Evolutionary conservation across 2,797 vertebrate genomes (phyloP).

Genomic region (Epinephelus awoara): DNA sequence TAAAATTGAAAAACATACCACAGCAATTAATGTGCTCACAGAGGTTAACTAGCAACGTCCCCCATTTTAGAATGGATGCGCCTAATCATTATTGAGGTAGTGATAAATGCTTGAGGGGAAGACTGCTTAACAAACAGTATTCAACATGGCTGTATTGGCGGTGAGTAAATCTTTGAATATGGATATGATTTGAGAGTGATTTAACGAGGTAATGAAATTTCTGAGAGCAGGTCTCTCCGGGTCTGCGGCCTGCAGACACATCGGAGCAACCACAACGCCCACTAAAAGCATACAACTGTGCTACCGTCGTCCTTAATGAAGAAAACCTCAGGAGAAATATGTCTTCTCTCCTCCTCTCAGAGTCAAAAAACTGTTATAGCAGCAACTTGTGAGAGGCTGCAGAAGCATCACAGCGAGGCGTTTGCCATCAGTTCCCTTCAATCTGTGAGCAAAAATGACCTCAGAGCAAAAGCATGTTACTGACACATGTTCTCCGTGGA

Average conservation of each 20-base stretch:
- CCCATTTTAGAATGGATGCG: constrained; percentile 63
- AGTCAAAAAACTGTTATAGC: constrained; percentile 65
- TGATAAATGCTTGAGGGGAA: constrained; percentile 66
- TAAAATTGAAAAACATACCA: constrained; percentile 62
- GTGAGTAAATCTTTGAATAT: constrained; percentile 75
- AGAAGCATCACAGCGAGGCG: constrained; percentile 58
- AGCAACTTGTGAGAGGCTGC: constrained; percentile 66
- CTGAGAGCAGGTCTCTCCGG: constrained; percentile 66
- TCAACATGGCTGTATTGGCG: constrained; percentile 53
- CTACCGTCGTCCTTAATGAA: constrained; percentile 74
- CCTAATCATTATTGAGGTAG: constrained; percentile 72
- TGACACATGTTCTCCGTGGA: constrained; percentile 63
- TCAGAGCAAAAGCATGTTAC: constrained; percentile 62
- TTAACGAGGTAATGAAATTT: constrained; percentile 80
- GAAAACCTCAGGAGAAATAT: constrained; percentile 74
- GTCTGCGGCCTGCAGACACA: constrained; percentile 70
- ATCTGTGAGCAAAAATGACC: constrained; percentile 70
- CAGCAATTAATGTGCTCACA: constrained; percentile 65
- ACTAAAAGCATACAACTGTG: constrained; percentile 57
- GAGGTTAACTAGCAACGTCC: constrained; percentile 71
- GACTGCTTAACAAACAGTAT: constrained; percentile 60
- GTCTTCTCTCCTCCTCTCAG: constrained; percentile 47
- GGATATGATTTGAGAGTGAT: constrained; percentile 73
- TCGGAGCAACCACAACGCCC: constrained; percentile 59
- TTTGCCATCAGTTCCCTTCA: constrained; percentile 64